Evolutionary conservation across 2,888 invertebrate genomes (phyloP).

Genomic region (Thalpophila matura): DNA sequence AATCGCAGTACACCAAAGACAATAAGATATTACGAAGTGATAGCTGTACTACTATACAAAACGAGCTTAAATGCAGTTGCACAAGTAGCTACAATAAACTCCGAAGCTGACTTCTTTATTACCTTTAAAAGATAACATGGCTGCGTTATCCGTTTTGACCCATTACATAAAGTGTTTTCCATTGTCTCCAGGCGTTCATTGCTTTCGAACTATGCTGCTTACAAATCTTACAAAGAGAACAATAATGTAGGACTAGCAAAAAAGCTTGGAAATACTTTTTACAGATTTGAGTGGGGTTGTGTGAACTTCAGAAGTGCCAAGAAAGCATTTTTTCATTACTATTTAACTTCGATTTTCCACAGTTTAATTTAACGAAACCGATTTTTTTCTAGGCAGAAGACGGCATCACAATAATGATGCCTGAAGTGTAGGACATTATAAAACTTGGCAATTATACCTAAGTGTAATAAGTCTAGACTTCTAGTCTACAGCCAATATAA

Average conservation of each 20-base stretch:
- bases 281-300: slow-evolving; percentile 18
- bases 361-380: not conserved
- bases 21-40: slow-evolving; percentile 51
- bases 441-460: slow-evolving; percentile 22
- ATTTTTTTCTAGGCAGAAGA: not conserved
- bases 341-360: not conserved
- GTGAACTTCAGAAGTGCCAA: not conserved
- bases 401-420: not conserved
- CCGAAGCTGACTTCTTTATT: slow-evolving; percentile 83
- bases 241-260: slow-evolving; percentile 49
- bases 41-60: slow-evolving; percentile 48
- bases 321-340: not conserved
- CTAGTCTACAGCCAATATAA: slow-evolving; percentile 27
- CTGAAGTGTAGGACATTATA: slow-evolving; percentile 10
- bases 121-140: slow-evolving; percentile 81
- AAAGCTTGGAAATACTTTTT: slow-evolving; percentile 32
- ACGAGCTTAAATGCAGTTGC: slow-evolving; percentile 70
- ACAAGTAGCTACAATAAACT: slow-evolving; percentile 80
- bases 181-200: slow-evolving; percentile 76
- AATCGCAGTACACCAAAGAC: slow-evolving; percentile 32
- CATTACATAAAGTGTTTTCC: slow-evolving; percentile 84
- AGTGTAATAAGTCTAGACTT: slow-evolving; percentile 35
- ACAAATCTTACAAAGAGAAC: slow-evolving; percentile 60
- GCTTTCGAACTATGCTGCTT: slow-evolving; percentile 55
- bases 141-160: slow-evolving; percentile 80